Conservation (phyloP, 64 coral and sea anemone genomes). For the Astreopora myriophthalma region DNA sequence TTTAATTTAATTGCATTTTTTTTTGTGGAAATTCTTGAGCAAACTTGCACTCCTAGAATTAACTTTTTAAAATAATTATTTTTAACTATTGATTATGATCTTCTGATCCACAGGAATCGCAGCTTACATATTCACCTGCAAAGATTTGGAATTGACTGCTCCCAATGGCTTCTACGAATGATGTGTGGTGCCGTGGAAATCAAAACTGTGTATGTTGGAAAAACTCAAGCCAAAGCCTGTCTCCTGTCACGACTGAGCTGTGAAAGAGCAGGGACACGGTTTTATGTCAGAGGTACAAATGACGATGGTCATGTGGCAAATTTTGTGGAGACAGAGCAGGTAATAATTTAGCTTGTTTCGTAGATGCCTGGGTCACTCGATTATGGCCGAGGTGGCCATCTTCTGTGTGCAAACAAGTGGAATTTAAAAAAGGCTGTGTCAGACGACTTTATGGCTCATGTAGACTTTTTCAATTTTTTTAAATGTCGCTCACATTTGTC, state of each 20-base stretch:
- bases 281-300: conserved; percentile 97
- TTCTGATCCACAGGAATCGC: conserved; percentile 71
- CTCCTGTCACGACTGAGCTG: conserved; percentile 89
- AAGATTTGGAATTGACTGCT: conserved; percentile 91
- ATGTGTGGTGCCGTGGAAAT: conserved; percentile 98
- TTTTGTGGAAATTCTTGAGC: too few relatives aligned
- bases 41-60: too few relatives aligned
- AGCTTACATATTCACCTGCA: conserved; percentile 93
- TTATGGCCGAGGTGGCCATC: too few relatives aligned
- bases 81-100: background rate
- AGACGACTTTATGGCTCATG: too few relatives aligned
- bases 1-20: too few relatives aligned
- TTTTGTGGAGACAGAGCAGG: conserved; percentile 99
- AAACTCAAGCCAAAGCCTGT: conserved; percentile 92
- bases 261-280: conserved; percentile 96
- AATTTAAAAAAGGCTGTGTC: too few relatives aligned
- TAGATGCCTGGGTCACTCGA: background rate
- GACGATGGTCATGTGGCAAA: conserved; percentile 99
- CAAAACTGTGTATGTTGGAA: conserved; percentile 90
- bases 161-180: conserved; percentile 80
- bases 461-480: too few relatives aligned
- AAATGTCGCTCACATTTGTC: too few relatives aligned
- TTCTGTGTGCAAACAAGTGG: too few relatives aligned
- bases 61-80: too few relatives aligned
- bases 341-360: background rate